Evolutionary conservation across 1,140 invertebrate species (phyloP).

Genomic region (Aricia agestis): DNA sequence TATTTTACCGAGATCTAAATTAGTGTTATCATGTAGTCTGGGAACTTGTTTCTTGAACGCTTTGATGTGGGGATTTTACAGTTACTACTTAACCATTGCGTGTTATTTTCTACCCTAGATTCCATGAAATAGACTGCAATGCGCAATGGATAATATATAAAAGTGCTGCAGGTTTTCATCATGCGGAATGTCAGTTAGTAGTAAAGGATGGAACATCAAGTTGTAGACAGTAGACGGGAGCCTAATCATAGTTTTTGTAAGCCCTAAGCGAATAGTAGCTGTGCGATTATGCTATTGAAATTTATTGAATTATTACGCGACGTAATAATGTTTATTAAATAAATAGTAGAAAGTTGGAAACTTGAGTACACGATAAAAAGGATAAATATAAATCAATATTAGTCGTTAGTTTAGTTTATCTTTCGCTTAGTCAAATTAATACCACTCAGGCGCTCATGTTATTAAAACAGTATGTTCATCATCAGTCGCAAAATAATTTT

Average conservation of each 20-base stretch:
- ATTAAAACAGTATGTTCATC: too few species aligned
- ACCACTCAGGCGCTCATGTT: too few species aligned
- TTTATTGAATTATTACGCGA: slow-evolving; percentile 75
- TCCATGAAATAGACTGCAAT: background rate
- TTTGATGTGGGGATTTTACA: background rate
- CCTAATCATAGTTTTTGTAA: slow-evolving; percentile 67
- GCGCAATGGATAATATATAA: background rate
- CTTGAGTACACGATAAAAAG: too few species aligned
- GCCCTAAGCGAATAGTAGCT: slow-evolving; percentile 63
- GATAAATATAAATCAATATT: too few species aligned
- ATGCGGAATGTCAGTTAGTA: background rate
- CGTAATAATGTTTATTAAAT: slow-evolving; percentile 73
- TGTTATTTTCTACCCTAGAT: background rate
- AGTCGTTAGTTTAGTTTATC: too few species aligned
- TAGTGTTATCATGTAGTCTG: slow-evolving; percentile 3
- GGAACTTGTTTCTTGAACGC: background rate
- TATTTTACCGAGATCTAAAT: background rate
- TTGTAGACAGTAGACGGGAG: slow-evolving; percentile 41
- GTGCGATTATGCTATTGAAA: slow-evolving; percentile 74
- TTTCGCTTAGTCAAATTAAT: too few species aligned
- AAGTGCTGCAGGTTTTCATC: background rate
- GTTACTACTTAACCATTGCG: background rate
- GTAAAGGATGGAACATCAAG: slow-evolving; percentile 32
- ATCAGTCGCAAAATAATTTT: too few species aligned
- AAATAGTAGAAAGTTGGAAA: slow-evolving; percentile 38